Base-by-base conservation (phyloP, 2,888 invertebrate genomes). In the Eristalinus sepulchralis region DNA sequence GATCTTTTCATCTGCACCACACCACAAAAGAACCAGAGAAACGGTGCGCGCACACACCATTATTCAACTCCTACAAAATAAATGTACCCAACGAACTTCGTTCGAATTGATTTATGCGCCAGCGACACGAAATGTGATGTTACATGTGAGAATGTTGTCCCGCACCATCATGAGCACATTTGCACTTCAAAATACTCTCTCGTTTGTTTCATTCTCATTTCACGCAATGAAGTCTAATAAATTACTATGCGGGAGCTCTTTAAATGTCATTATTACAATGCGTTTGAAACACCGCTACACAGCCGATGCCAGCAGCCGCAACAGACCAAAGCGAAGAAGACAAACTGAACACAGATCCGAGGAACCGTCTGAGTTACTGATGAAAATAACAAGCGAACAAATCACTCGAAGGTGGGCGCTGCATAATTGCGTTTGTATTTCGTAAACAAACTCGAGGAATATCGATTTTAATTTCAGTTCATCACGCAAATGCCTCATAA, bases 131-230 rank as follows among this genome's bases (percentile, higher is more conserved):
- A 34, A 68, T 63, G 36, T 24, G 47, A 33, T 39, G 47, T 27
- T 33, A 60, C 68, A 62, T 36, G 68, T 75, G 73, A 77, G 67
- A 67, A 47, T n/a, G 60, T 11, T 60, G 9, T 53, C 34, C 17
- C 47, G 57, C 66, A 59, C 53, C 68, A 64, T 1, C 39, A n/a
- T n/a, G 39, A n/a, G 39, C 68, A 64, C 68, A 83, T 79, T 79
- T 83, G 83, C 83, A 83, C 83, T 67, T 83, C 67, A 79, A 47
- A n/a, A 83, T 83, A 60, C 24, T 20, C n/a, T n/a, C 39, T 47
- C 39, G 39, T 47, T 47, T 47, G 17, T 47, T 47, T 47, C 39
- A 6, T 62, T 59, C 68, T 70, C 24, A 73, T 34, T 75, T 75
- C 63, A 66, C 59, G 55, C 75, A 84, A 80, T 78, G 70, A 67